Percentiles rank a stretch among this genome's conserved stretches.
phyloP scores from a whole-genome alignment of 2,888 invertebrate genomes.

The Cecidostiba fungosa region DNA sequence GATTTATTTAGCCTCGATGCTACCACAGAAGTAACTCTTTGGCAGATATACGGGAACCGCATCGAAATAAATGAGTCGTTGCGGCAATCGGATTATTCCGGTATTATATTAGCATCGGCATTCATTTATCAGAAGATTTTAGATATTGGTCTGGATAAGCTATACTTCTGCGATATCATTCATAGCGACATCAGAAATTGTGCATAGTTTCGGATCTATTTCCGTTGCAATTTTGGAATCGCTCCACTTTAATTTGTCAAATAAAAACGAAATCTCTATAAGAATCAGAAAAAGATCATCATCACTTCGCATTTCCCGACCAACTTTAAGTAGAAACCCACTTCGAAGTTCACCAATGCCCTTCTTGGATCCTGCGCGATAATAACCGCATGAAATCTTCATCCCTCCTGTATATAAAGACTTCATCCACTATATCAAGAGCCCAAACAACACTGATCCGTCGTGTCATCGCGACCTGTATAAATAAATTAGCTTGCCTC shows the following conservation, averaged over 20 bases:
- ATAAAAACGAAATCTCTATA: not conserved
- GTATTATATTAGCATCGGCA: not conserved
- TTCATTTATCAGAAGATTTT: not conserved
- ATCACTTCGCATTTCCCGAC: not conserved
- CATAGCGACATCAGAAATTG: no score
- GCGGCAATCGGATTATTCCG: not conserved
- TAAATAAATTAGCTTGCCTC: not conserved
- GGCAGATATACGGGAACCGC: not conserved
- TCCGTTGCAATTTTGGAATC: no score
- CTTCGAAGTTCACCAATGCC: not conserved
- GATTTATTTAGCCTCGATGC: not conserved
- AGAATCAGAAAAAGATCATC: not conserved
- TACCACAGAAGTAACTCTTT: conserved; percentile 19
- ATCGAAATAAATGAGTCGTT: conserved; percentile 10
- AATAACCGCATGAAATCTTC: not conserved
- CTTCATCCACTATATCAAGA: not conserved
- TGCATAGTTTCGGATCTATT: no score
- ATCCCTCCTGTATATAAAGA: not conserved
- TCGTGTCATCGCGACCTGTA: not conserved
- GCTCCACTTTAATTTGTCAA: not conserved
- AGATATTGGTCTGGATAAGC: not conserved
- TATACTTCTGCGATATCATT: no score
- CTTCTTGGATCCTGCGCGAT: not conserved
- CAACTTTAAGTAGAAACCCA: not conserved
- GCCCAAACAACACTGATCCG: not conserved